Evolutionary conservation across 2,797 vertebrate genomes (phyloP), one percentile per base, ranked within the genome.

Genomic region (Nannoperca australis): DNA sequence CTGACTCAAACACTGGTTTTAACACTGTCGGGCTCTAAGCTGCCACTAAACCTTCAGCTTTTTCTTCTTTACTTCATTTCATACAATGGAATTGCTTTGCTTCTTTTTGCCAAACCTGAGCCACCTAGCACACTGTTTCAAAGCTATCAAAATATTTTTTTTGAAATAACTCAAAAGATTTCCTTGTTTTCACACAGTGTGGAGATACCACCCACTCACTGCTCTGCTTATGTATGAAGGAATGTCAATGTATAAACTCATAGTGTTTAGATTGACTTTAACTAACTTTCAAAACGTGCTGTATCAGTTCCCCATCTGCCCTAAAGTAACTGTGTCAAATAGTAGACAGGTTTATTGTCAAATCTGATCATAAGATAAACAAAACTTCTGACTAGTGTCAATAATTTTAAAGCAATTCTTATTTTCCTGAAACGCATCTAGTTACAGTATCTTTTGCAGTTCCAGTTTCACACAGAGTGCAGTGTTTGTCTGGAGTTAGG

Each of bases 1-100:
- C 68, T 66, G 73, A 81, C 64, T 83, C 55, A 69, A 73, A 73
- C 70, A 75, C 71, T 69, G 65, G 53, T 78, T 88, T 51, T 59
- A 71, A 74, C 63, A 72, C 81, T 27, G 44, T 14, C 49, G 34
- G 45, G 44, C 58, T 80, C 56, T 61, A 13, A 81, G 38, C 56
- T 70, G 79, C 36, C 24, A 53, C 63, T 76, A 60, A 87, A 81
- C 51, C 63, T 79, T 38, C 49, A 55, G 11, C 53, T 84, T 77
- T 78, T 51, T 68, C 24, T 11, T 70, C 42, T 45, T 51, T 53
- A 1, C 40, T 68, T 63, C 18, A 54, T n/a, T 24, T 45, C 47
- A 82, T 55, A 82, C 24, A 70, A 74, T 74, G 32, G 30, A 60
- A 62, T 64, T 55, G 60, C 58, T 49, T 84, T 67, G 24, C 56